Percentiles rank a stretch among this genome's conserved stretches.
Evolutionary conservation across 2,797 vertebrate species (phyloP).

Genomic region (Lagorchestes hirsutus): DNA sequence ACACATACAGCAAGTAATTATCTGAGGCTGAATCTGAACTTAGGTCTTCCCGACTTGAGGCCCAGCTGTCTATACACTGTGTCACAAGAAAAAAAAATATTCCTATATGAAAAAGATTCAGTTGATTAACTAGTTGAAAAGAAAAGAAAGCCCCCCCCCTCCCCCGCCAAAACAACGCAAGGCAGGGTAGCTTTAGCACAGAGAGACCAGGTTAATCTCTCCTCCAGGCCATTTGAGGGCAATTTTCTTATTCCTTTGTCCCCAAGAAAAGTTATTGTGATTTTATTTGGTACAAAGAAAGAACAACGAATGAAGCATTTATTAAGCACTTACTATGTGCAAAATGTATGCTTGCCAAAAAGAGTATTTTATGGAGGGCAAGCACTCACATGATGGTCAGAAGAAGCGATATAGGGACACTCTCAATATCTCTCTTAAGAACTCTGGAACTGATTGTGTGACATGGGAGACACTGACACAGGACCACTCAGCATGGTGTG

Average conservation of each 20-base stretch:
- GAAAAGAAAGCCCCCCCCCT: conserved; percentile 19
- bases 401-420: too few species aligned
- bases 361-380: too few species aligned
- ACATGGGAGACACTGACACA: too few species aligned
- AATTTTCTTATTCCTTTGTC: conserved; percentile 29
- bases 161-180: conserved; percentile 11
- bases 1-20: background rate
- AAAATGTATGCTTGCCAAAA: too few species aligned
- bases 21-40: background rate
- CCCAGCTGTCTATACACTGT: background rate
- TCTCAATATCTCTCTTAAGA: too few species aligned
- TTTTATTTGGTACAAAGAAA: conserved; percentile 53
- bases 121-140: conserved; percentile 17
- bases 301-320: conserved; percentile 25
- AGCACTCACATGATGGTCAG: too few species aligned
- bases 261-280: conserved; percentile 55
- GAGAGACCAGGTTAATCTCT: conserved; percentile 37
- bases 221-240: background rate
- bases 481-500: too few species aligned
- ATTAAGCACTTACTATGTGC: background rate
- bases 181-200: conserved; percentile 30
- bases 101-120: background rate
- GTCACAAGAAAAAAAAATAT: background rate
- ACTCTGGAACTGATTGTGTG: too few species aligned
- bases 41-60: background rate